Base-by-base conservation (phyloP, 2,797 vertebrate species). In the Melanogrammus aeglefinus region DNA sequence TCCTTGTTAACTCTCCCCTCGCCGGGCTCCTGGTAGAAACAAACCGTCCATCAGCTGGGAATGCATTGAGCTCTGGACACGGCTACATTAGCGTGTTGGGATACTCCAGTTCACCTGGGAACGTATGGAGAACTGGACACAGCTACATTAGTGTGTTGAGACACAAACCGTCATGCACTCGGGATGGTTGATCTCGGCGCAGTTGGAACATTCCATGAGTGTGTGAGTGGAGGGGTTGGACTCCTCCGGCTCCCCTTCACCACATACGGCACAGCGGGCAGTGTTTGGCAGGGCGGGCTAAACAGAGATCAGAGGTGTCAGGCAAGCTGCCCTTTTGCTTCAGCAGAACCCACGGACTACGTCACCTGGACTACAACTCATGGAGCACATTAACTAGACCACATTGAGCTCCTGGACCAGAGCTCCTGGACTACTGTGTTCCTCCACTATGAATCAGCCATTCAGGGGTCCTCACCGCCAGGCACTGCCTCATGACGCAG, bases 161-260 rank as follows among this genome's bases (percentile, higher is more conserved):
- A 8, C 0, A 69, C 2, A 81, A 51, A 98, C 98, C 95, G 96
- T 96, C 80, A 98, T 93, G 87, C 98, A 99, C 66, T 96, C 96
- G 18, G 95, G 97, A 92, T 99, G 98, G 78, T 95, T 95, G 0
- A 99, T 98, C 91, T 97, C 96, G 0, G 96, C 97, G 86, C 98
- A 99, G 90, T 96, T 94, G n/a, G 97, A 95, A 86, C 98, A 99
- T 87, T 99, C 98, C 98, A 99, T 99, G 41, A 99, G 96, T 24
- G 95, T 96, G 87, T 94, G 92, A 82, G 96, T 93, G 81, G 96
- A 96, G 74, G 96, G 94, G 81, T 96, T 93, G 0, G 95, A 0
- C 92, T 95, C 84, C 84, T 95, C 93, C 86, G 94, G 91, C 94
- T 96, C 85, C 0, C 97, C 97, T 87, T 98, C 97, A 77, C 96